Conservation (phyloP, 2,888 invertebrate genomes). For the Epirrhoe alternata region DNA sequence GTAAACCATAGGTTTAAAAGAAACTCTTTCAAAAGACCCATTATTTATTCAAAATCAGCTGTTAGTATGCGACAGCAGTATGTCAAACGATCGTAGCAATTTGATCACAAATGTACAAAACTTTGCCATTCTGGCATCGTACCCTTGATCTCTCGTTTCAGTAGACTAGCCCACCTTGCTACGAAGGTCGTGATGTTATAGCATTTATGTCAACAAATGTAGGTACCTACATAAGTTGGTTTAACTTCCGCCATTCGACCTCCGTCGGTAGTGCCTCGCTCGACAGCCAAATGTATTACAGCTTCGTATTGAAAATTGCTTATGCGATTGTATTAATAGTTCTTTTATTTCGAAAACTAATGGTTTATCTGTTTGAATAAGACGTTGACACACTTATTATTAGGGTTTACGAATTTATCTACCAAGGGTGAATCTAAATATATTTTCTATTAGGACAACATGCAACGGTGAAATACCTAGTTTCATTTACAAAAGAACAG, state of each 20-base stretch:
- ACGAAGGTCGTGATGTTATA: constrained; percentile 16
- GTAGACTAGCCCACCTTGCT: constrained; percentile 12
- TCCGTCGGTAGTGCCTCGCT: constrained; percentile 37
- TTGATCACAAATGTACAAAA: not conserved
- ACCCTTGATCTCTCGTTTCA: constrained; percentile 14
- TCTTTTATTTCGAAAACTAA: constrained; percentile 2
- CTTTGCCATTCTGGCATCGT: not conserved
- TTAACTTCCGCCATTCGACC: constrained; percentile 35
- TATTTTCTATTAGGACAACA: too few relatives aligned
- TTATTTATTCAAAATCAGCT: too few relatives aligned
- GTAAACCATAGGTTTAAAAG: too few relatives aligned
- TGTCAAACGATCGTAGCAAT: not conserved
- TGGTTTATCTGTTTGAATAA: too few relatives aligned
- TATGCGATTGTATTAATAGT: constrained; percentile 27
- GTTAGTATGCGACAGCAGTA: too few relatives aligned
- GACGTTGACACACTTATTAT: too few relatives aligned
- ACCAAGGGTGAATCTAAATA: too few relatives aligned
- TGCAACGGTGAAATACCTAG: too few relatives aligned
- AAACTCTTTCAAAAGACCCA: too few relatives aligned
- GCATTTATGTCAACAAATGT: constrained; percentile 22
- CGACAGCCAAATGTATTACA: constrained; percentile 15
- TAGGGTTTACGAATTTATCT: too few relatives aligned
- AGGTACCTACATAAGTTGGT: constrained; percentile 20
- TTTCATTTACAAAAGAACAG: too few relatives aligned
- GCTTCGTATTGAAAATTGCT: constrained; percentile 15